A percentile compares a stretch with the other conserved stretches of the same genome.
Conservation (phyloP, 1,140 invertebrate genomes). For the Helicoverpa zea region DNA sequence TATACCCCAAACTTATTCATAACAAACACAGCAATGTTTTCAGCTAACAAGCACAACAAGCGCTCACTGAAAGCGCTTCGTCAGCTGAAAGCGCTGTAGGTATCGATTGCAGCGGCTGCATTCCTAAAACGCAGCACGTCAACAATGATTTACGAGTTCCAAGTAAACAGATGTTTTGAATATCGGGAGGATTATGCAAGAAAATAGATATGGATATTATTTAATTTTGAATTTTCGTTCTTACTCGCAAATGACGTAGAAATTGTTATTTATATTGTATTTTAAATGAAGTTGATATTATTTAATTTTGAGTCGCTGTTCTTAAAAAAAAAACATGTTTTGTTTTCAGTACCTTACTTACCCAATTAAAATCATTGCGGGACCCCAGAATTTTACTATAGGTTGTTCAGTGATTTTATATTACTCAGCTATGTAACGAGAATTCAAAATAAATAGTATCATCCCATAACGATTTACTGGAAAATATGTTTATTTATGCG, state of each 20-base stretch:
- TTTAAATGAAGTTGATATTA: no score
- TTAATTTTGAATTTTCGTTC: neutral
- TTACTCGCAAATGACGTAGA: neutral
- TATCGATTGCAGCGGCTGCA: constrained; percentile 21
- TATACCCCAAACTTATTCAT: neutral
- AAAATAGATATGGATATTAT: neutral
- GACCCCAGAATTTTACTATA: no score
- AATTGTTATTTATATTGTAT: no score
- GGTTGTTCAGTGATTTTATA: no score
- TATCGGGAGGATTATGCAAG: neutral
- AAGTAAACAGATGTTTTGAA: constrained; percentile 37
- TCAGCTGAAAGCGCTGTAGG: constrained; percentile 20
- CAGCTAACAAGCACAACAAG: constrained; percentile 5
- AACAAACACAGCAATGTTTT: constrained; percentile 1
- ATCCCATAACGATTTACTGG: no score
- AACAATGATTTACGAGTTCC: constrained; percentile 17
- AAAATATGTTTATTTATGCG: no score
- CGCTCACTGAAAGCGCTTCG: constrained; percentile 11
- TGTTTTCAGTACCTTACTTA: no score
- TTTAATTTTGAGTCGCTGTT: no score
- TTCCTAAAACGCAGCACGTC: constrained; percentile 28
- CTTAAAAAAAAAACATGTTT: no score
- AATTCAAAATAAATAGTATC: no score
- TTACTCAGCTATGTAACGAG: no score
- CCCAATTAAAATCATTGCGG: no score